These are phyloP conservation scores for Chiloscyllium plagiosum DNA, from an alignment of 2,113 vertebrate species.

Conservation along the genomic window DNA sequence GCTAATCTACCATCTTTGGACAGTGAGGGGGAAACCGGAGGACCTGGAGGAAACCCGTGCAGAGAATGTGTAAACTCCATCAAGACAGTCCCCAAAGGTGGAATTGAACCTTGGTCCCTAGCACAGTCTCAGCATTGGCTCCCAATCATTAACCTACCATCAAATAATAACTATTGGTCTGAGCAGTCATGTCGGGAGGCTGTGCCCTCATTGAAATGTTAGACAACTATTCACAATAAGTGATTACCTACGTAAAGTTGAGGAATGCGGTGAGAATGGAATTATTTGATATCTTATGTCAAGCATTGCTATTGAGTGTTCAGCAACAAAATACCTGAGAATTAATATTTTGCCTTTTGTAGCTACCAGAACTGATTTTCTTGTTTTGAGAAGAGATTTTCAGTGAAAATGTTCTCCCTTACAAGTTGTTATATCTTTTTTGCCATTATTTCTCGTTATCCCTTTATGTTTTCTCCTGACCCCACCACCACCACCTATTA, in stretches of 20 bases:
- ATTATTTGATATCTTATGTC: background rate
- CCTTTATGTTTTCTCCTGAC: background rate
- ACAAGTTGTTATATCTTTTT: background rate
- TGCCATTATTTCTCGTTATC: background rate
- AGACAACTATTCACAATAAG: background rate
- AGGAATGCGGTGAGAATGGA: background rate
- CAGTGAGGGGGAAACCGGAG: too few species aligned
- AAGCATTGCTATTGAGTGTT: background rate
- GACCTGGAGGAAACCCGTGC: too few species aligned
- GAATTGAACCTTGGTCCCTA: too few species aligned
- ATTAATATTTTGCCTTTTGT: background rate
- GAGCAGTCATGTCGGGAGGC: background rate
- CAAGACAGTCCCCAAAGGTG: too few species aligned
- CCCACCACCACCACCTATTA: background rate
- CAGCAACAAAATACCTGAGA: background rate
- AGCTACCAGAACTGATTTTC: background rate
- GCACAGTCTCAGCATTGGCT: background rate
- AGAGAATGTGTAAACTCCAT: too few species aligned
- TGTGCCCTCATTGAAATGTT: background rate
- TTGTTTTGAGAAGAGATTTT: background rate
- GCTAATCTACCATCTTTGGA: too few species aligned
- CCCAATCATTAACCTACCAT: background rate
- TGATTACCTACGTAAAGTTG: background rate
- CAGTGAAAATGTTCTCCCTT: background rate
- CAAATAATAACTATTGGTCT: background rate